Evolutionary conservation across 2,888 invertebrate species (phyloP).

Genomic region (Agrotis segetum): DNA sequence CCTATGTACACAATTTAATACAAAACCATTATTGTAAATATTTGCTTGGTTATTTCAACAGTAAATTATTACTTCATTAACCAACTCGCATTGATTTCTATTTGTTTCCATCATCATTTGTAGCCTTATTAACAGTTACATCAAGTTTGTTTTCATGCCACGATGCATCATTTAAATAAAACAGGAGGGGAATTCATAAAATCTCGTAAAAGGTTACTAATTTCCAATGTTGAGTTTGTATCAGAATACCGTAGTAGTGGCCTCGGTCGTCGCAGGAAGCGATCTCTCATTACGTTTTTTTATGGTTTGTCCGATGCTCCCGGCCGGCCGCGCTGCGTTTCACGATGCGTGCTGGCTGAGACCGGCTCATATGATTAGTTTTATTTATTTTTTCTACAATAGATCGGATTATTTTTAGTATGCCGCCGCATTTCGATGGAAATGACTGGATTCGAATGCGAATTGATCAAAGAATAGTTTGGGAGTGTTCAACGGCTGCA

Average conservation of each 20-base stretch:
- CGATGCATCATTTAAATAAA: not conserved
- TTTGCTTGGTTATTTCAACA: not conserved
- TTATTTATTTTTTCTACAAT: constrained; percentile 62
- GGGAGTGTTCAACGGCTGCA: not conserved
- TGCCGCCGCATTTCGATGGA: constrained; percentile 6
- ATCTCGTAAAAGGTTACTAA: constrained; percentile 52
- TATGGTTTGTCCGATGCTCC: constrained; percentile 87
- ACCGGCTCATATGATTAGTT: constrained; percentile 71
- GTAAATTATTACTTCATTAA: not conserved
- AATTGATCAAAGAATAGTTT: constrained; percentile 11
- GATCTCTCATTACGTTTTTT: constrained; percentile 89
- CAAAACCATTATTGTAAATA: not conserved
- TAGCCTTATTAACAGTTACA: not conserved
- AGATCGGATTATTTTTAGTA: constrained; percentile 59
- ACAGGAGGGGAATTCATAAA: constrained; percentile 45
- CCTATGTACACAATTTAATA: not conserved
- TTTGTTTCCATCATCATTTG: not conserved
- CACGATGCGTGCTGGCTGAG: constrained; percentile 68
- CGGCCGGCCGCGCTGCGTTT: constrained; percentile 71
- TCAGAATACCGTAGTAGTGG: constrained; percentile 69
- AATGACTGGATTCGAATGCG: constrained; percentile 7
- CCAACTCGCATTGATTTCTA: not conserved
- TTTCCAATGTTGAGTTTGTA: constrained; percentile 61
- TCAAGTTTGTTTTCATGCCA: not conserved
- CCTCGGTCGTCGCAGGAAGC: constrained; percentile 85